Evolutionary conservation across 2,797 vertebrate species (phyloP), one percentile per base, ranked within the genome.

Genomic region (Enteromius unitaeniatus): DNA sequence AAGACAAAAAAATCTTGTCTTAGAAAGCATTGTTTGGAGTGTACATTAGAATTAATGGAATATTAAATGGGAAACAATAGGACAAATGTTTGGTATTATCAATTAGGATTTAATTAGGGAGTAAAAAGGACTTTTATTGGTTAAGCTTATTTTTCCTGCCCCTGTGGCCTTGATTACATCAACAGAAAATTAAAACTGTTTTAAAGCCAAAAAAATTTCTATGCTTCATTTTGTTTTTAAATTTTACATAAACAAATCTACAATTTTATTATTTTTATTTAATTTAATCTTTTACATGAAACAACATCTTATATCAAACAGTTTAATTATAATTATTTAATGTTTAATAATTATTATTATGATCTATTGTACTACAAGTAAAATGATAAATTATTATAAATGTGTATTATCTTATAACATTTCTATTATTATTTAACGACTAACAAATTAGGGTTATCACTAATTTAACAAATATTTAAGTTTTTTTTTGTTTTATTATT

Each of bases 31-130:
- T 28, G 1, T 28, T 28, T 28, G 28, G 1, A 28, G 28, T 28
- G 28, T 28, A 42, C 17, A 26, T 17, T 11, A 2, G 8, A 77
- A 40, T 60, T 15, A 76, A 26, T 8, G 23, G 0, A 17, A 26
- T 26, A 60, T 76, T 42, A 4, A 42, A 15, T 4, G 9, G 2
- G 13, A 45, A 73, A 49, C 23, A 70, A 14, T 58, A 42, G 53
- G 28, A 4, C 8, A 51, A 4, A 28, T 1, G 8, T 2, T 76
- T 42, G 19, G 28, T 60, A 45, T 77, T 19, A 77, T 62, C 55
- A n/a, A 62, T 45, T n/a, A 47, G 69, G 23, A 78, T 28, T 64
- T 78, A 26, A 40, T 23, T 75, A 51, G n/a, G 14, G n/a, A n/a
- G 49, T 47, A 2, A 47, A 47, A 64, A 49, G 9, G 19, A 1